Conservation (phyloP, 2,797 vertebrate species). For the Acanthopagrus latus region DNA sequence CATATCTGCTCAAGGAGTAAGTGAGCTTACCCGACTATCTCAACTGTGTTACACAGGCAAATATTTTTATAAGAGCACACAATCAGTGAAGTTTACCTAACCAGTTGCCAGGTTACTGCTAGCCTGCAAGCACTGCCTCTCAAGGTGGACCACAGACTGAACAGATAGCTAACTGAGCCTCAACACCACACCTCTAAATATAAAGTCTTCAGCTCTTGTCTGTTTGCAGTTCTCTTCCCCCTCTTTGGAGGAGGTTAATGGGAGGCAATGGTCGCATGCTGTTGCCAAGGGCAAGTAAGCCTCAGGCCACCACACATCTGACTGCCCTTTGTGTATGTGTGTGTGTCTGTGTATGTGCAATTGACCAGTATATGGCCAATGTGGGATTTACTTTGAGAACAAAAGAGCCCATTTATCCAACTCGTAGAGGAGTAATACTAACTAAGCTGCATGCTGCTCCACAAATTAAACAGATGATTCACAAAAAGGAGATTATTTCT, state of each 20-base stretch:
- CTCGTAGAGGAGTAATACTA: slow-evolving; percentile 29
- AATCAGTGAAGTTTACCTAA: slow-evolving; percentile 67
- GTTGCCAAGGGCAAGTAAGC: slow-evolving; percentile 71
- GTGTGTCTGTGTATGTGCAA: slow-evolving; percentile 40
- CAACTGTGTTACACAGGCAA: slow-evolving; percentile 22
- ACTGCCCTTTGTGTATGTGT: slow-evolving; percentile 61
- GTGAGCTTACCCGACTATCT: slow-evolving; percentile 33
- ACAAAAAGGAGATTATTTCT: slow-evolving; percentile 56
- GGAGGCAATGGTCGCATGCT: slow-evolving; percentile 71
- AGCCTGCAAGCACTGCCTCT: slow-evolving; percentile 64
- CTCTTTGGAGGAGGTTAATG: slow-evolving; percentile 75
- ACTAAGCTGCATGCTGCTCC: slow-evolving; percentile 37
- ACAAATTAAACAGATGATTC: slow-evolving; percentile 59
- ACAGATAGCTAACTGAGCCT: slow-evolving; percentile 60
- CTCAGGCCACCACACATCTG: slow-evolving; percentile 64
- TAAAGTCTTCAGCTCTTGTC: slow-evolving; percentile 77
- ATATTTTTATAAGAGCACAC: slow-evolving; percentile 47
- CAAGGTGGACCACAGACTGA: slow-evolving; percentile 72
- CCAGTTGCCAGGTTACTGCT: slow-evolving; percentile 82
- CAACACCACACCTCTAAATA: slow-evolving; percentile 76
- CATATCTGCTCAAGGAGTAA: slow-evolving; percentile 6
- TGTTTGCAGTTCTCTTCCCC: slow-evolving; percentile 69
- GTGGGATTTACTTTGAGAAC: slow-evolving; percentile 53
- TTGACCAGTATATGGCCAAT: slow-evolving; percentile 54
- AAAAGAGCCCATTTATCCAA: slow-evolving; percentile 58